phyloP scores from a whole-genome alignment of 2,888 invertebrate species.

The Hirtodrosophila trivittata region DNA sequence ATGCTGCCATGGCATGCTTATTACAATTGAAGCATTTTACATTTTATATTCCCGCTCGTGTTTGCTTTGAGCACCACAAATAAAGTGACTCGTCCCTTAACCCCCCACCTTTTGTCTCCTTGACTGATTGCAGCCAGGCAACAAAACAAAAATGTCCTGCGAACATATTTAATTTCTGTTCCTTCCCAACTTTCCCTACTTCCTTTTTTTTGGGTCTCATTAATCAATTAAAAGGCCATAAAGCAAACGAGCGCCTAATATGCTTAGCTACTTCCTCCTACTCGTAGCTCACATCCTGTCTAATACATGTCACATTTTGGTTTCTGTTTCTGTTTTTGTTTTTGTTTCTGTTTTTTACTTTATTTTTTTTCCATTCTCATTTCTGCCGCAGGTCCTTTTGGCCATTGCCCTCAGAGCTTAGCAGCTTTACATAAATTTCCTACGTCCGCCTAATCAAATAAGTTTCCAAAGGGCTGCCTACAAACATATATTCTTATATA shows the following conservation, averaged over 20 bases:
- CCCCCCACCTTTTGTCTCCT: no score
- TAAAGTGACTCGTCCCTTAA: conserved; percentile 13
- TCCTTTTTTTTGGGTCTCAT: conserved; percentile 43
- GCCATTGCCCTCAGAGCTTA: conserved; percentile 41
- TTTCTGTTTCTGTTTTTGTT: not conserved
- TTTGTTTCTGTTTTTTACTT: not conserved
- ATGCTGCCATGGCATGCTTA: conserved; percentile 59
- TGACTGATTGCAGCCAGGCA: not conserved
- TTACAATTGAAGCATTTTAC: conserved; percentile 63
- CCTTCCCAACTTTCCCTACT: conserved; percentile 53
- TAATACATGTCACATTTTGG: conserved; percentile 41
- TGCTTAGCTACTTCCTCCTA: conserved; percentile 23
- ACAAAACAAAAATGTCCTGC: not conserved
- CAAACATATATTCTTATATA: not conserved
- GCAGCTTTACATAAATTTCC: conserved; percentile 70
- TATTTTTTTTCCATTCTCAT: conserved; percentile 7
- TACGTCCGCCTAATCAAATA: conserved; percentile 65
- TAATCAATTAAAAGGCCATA: conserved; percentile 72
- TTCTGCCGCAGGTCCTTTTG: conserved; percentile 6
- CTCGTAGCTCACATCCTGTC: conserved; percentile 52
- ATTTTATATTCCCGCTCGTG: conserved; percentile 38
- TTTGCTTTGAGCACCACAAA: not conserved
- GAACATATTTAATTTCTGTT: not conserved
- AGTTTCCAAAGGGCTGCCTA: conserved; percentile 29
- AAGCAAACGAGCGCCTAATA: conserved; percentile 60